Evolutionary conservation across 2,888 invertebrate species (phyloP), one percentile per base, ranked within the genome.

Genomic region (Philhelius pedissequus): DNA sequence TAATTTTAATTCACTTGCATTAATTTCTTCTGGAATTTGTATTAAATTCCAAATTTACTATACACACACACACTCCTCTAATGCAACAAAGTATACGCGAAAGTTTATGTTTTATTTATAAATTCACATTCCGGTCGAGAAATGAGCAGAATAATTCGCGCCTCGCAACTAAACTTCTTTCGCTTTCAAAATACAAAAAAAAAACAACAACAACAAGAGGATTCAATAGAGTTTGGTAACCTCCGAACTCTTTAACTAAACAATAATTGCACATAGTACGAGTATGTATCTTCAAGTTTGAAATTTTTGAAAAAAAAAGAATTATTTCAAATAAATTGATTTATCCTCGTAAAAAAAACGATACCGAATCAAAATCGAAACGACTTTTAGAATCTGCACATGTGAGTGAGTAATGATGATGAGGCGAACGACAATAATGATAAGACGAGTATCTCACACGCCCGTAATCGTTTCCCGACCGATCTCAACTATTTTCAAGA

Each of bases 401-500:
- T 82, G 70, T 73, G 84, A 75, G 45, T 38, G 66, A 75, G 45
- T 38, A 58, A 48, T 78, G 62, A 50, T 40, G 74, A 79, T 58
- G 69, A 50, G 48, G 56, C 69, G 30, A 62, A 45, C 52, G 54
- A 60, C 50, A 58, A 30, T 48, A 75, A 76, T 80, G 84, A 80
- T 80, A 76, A 80, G 75, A 80, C 50, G 71, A 79, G 75, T 84
- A 80, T 84, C 75, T 71, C 80, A 84, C 79, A 76, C 84, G 84
- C 84, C 84, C 84, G 84, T 84, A 76, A 84, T 84, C 84, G 84
- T 84, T 84, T 84, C 84, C 84, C 84, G 84, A 84, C 84, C 84
- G 84, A 84, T 84, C 80, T 70, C 84, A 84, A 84, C 84, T 84
- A 84, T 84, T 84, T 79, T 80, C 70, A 62, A 76, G 66, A 75